Conservation (phyloP, 1,140 invertebrate genomes). For the Ostrea denselamellosa region DNA sequence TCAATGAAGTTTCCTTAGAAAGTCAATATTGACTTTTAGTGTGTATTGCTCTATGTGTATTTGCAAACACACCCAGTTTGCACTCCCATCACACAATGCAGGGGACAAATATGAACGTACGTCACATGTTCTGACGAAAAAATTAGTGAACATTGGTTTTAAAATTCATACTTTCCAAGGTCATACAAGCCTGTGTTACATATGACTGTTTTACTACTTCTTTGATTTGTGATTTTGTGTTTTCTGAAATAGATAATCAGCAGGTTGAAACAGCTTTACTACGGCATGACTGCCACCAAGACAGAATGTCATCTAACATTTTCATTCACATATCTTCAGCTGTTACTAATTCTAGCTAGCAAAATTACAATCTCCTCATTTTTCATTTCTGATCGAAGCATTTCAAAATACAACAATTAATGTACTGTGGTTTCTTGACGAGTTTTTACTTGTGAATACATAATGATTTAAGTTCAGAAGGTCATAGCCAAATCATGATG, state of each 20-base stretch:
- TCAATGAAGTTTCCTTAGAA: conserved; percentile 11
- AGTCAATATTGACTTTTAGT: conserved; percentile 19
- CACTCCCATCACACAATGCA: not conserved
- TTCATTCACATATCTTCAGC: not conserved
- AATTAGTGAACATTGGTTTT: not conserved
- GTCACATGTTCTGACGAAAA: not conserved
- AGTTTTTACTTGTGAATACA: not conserved
- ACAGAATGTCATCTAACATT: not conserved
- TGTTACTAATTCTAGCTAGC: not conserved
- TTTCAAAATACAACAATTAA: not conserved
- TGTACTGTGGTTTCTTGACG: not conserved
- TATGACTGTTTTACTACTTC: not conserved
- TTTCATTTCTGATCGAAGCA: not conserved
- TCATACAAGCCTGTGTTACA: not conserved
- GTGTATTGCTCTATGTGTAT: not conserved
- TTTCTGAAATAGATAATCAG: not conserved
- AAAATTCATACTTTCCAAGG: not conserved
- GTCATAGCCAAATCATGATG: conserved; percentile 4
- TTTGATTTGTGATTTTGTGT: not conserved
- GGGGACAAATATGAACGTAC: not conserved
- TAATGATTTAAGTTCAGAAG: not conserved
- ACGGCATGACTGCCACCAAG: not conserved
- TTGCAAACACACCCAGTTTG: not conserved
- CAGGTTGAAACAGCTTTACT: not conserved
- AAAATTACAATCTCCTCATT: not conserved